Evolutionary conservation across 2,797 vertebrate species (phyloP).

Genomic region (Onychomys arenicola): DNA sequence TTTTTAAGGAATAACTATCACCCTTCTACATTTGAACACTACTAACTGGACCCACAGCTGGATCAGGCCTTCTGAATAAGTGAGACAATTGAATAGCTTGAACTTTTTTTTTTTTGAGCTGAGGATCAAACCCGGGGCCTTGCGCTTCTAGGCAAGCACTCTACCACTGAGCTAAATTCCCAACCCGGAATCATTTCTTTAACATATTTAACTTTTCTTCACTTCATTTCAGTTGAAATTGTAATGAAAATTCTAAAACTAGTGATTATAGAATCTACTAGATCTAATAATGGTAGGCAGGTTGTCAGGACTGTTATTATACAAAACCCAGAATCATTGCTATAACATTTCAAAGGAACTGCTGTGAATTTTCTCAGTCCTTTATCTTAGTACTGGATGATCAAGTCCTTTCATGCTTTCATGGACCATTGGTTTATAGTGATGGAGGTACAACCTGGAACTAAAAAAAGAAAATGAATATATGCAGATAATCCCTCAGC

Average conservation of each 20-base stretch:
- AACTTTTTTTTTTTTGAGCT: no score
- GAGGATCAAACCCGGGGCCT: no score
- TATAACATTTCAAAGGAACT: conserved; percentile 25
- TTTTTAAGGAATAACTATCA: not conserved
- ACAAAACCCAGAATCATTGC: not conserved
- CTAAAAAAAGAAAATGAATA: conserved; percentile 5
- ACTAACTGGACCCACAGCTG: no score
- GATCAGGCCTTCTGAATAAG: no score
- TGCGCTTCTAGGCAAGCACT: no score
- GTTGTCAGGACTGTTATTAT: not conserved
- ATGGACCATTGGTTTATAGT: not conserved
- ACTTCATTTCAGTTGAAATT: conserved; percentile 55
- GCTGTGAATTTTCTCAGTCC: not conserved
- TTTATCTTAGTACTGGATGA: not conserved
- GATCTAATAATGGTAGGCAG: not conserved
- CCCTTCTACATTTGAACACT: no score
- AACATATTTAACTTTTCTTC: conserved; percentile 49
- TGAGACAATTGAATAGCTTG: no score
- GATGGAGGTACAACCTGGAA: not conserved
- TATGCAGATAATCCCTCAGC: not conserved
- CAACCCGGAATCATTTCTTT: conserved; percentile 53
- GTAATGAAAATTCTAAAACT: conserved; percentile 47
- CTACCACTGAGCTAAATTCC: no score
- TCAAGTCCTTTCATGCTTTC: not conserved
- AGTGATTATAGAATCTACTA: not conserved